Conservation (phyloP, 2,888 invertebrate genomes). For the Trachelus stipa region DNA sequence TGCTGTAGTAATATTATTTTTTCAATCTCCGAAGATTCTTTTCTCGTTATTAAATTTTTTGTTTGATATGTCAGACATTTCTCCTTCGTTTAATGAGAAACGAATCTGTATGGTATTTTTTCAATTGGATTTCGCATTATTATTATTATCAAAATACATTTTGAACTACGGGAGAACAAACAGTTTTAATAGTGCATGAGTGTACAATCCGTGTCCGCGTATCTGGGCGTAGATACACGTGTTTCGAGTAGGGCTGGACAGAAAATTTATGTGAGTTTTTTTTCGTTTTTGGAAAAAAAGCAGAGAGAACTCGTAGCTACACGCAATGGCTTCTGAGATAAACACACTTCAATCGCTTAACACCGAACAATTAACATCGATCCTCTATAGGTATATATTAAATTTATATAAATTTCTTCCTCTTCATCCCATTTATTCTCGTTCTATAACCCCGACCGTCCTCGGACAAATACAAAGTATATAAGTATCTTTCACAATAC, state of each 20-base stretch:
- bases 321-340: conserved; percentile 10
- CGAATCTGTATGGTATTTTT: not conserved
- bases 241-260: conserved; percentile 42
- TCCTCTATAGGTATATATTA: conserved; percentile 35
- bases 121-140: not conserved
- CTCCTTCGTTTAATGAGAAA: conserved; percentile 4
- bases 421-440: not conserved
- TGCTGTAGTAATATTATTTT: conserved; percentile 42
- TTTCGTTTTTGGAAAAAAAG: not conserved
- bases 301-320: conserved; percentile 31
- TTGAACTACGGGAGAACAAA: conserved; percentile 34
- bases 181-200: conserved; percentile 18
- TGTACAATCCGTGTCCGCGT: not conserved
- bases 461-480: conserved; percentile 31
- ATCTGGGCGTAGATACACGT: not conserved
- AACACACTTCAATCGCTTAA: conserved; percentile 44
- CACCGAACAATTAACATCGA: conserved; percentile 55
- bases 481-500: conserved; percentile 36
- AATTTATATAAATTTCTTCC: conserved; percentile 1
- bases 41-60: conserved; percentile 2
- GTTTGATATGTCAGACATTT: conserved; percentile 58
- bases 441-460: not conserved
- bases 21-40: not conserved
- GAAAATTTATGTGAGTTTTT: conserved; percentile 25
- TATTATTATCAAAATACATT: conserved; percentile 44